These are phyloP conservation scores for Heterotis niloticus DNA, from an alignment of 2,113 vertebrate species.

Conservation along the genomic window DNA sequence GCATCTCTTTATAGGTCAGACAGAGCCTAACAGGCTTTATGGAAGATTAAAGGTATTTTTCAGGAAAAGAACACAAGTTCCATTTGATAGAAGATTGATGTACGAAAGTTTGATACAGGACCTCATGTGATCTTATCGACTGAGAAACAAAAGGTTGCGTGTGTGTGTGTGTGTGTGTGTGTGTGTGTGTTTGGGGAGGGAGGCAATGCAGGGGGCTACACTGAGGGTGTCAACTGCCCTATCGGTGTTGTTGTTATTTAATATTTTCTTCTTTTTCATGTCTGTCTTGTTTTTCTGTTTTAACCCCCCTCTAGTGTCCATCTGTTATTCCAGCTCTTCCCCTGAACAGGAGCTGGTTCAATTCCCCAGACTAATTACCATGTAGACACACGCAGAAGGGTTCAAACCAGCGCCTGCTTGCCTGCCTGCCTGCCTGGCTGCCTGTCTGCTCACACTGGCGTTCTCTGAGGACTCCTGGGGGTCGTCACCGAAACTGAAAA, in stretches of 20 bases:
- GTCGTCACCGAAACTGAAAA: no score
- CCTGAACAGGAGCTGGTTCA: slow-evolving; percentile 26
- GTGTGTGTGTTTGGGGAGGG: background rate
- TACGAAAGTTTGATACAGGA: background rate
- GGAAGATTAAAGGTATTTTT: slow-evolving; percentile 17
- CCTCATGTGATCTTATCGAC: background rate
- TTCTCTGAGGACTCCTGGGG: background rate
- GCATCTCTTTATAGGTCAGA: slow-evolving; percentile 13
- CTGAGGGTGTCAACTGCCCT: background rate
- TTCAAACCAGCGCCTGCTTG: slow-evolving; percentile 16
- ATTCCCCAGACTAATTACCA: slow-evolving; percentile 32
- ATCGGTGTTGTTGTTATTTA: background rate
- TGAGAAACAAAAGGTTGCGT: background rate
- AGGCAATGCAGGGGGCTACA: background rate
- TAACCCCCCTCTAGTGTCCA: slow-evolving; percentile 24
- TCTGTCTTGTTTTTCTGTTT: slow-evolving; percentile 21
- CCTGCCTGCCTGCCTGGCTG: no score
- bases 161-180: background rate
- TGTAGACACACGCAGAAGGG: slow-evolving; percentile 24
- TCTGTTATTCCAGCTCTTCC: slow-evolving; percentile 26
- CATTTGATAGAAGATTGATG: background rate
- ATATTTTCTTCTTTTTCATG: slow-evolving; percentile 7
- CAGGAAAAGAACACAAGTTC: background rate
- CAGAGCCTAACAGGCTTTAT: slow-evolving; percentile 11
- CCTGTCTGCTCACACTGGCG: background rate